Evolutionary conservation across 2,888 invertebrate genomes (phyloP).

Genomic region (Limnephilus lunatus): DNA sequence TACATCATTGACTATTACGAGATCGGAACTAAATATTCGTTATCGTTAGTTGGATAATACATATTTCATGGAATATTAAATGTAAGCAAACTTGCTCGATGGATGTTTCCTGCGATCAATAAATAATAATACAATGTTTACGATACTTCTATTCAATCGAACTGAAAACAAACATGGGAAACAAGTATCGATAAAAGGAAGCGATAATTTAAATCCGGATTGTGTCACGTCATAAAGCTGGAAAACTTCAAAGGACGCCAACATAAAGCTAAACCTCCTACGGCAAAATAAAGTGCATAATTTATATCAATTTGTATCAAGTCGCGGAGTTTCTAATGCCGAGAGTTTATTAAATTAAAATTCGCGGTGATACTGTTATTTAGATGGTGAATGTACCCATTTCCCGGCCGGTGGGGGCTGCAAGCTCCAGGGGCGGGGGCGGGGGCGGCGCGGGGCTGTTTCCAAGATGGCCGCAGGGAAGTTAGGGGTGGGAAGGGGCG

Average conservation of each 20-base stretch:
- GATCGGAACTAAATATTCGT: neutral
- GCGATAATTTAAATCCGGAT: neutral
- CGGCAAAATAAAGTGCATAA: constrained; percentile 44
- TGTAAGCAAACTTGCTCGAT: neutral
- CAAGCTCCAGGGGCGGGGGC: neutral
- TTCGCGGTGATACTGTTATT: constrained; percentile 48
- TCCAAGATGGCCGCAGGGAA: constrained; percentile 28
- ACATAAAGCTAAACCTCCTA: constrained; percentile 5
- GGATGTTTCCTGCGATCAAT: neutral
- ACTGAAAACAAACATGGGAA: neutral
- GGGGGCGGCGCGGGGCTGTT: neutral
- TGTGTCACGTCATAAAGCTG: neutral
- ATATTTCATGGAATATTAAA: neutral
- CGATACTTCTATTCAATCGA: neutral
- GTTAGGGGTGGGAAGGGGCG: neutral
- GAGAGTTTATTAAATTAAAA: constrained; percentile 50
- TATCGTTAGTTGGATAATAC: neutral
- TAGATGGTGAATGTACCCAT: constrained; percentile 21
- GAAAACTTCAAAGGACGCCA: constrained; percentile 10
- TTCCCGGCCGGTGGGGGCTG: neutral
- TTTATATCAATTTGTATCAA: constrained; percentile 43
- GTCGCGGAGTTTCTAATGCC: constrained; percentile 35
- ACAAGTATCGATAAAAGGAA: neutral
- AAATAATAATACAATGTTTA: neutral
- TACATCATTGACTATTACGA: neutral